A percentile compares a stretch with the other conserved stretches of the same genome.
phyloP scores from a whole-genome alignment of 2,797 vertebrate genomes.

The Trichosurus vulpecula region DNA sequence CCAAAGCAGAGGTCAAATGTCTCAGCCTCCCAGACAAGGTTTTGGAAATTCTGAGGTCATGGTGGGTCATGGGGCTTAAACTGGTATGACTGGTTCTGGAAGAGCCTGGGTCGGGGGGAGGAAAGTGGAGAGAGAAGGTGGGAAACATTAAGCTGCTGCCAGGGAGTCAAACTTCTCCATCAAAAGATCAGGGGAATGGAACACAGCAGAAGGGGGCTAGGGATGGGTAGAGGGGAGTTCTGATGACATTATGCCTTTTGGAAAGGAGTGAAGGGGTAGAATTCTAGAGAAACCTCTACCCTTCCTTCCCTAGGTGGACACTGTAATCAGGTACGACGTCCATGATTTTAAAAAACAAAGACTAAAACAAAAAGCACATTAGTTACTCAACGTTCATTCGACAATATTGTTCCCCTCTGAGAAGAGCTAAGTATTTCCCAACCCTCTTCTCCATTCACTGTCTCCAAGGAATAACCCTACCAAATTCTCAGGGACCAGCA shows the following conservation, averaged over 20 bases:
- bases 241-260: not conserved
- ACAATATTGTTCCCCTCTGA: not conserved
- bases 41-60: not conserved
- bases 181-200: not conserved
- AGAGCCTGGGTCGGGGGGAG: not conserved
- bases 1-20: not conserved
- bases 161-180: not conserved
- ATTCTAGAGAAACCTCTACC: not conserved
- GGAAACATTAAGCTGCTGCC: not conserved
- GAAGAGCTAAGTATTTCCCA: not conserved
- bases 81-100: not conserved
- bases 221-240: not conserved
- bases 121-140: not conserved
- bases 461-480: conserved; percentile 10
- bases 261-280: not conserved
- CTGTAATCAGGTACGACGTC: not conserved
- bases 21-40: not conserved
- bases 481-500: not conserved
- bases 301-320: not conserved
- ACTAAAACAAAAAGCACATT: not conserved
- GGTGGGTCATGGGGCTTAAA: not conserved
- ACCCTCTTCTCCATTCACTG: not conserved
- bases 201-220: not conserved
- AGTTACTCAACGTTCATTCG: not conserved
- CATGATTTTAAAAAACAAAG: not conserved